phyloP scores from a whole-genome alignment of 2,797 vertebrate genomes.

The Nyctibius grandis region DNA sequence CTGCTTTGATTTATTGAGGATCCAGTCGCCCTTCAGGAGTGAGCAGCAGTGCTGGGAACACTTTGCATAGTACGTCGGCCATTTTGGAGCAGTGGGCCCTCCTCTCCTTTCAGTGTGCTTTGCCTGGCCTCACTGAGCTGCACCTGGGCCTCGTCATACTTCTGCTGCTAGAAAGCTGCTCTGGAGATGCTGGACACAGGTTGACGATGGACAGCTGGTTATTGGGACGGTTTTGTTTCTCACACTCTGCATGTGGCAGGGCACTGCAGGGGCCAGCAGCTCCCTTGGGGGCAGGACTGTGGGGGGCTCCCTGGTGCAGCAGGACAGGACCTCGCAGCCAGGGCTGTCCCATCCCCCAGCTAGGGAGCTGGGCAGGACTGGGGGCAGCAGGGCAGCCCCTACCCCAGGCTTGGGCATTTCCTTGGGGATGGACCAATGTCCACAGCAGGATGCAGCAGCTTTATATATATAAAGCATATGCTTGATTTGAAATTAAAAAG shows the following conservation, averaged over 20 bases:
- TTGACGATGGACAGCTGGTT: not conserved
- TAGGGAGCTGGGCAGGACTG: not conserved
- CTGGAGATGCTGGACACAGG: not conserved
- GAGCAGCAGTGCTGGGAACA: not conserved
- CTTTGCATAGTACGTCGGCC: fast-evolving
- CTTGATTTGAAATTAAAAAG: not conserved
- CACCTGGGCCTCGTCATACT: not conserved
- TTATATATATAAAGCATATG: not conserved
- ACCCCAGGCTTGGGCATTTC: not conserved
- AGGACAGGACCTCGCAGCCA: not conserved
- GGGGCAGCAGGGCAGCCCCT: fast-evolving
- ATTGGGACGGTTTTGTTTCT: not conserved
- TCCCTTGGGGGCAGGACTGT: fast-evolving
- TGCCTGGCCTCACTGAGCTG: not conserved
- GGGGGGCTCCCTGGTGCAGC: not conserved
- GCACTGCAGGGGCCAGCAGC: too few species aligned
- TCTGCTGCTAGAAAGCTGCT: not conserved
- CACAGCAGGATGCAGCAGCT: fast-evolving
- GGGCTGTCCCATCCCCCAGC: not conserved
- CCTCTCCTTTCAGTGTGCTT: not conserved
- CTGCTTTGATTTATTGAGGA: not conserved
- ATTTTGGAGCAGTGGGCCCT: not conserved
- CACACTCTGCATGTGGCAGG: not conserved
- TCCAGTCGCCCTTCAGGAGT: not conserved
- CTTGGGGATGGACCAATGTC: not conserved